Conservation (phyloP, 30 jellyfish, hydroid and myxozoan genomes). For the Turritopsis dohrnii region DNA sequence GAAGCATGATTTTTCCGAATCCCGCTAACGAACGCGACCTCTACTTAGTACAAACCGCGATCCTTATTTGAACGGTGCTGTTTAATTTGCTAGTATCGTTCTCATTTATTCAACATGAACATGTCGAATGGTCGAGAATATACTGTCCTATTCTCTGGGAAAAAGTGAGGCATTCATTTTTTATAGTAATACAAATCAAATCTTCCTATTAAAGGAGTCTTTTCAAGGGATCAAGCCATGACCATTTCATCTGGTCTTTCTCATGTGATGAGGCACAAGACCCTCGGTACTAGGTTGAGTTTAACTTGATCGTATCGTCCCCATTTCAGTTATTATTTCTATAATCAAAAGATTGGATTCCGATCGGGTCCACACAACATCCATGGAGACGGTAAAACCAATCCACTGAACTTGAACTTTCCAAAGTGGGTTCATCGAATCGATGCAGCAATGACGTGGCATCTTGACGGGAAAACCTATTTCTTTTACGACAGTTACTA, state of each 20-base stretch:
- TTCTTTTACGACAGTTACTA: slow-evolving; percentile 1
- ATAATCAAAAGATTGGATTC: slow-evolving; percentile 8
- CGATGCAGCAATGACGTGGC: slow-evolving; percentile 26
- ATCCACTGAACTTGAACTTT: slow-evolving; percentile 6
- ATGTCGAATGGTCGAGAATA: not conserved
- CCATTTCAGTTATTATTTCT: slow-evolving; percentile 45
- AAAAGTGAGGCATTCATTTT: not conserved
- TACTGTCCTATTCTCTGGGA: not conserved
- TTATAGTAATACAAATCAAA: too few species aligned
- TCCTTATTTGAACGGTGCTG: not conserved
- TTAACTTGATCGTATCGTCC: not conserved
- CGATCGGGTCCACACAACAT: slow-evolving; percentile 36
- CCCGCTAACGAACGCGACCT: too few species aligned
- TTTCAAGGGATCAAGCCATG: too few species aligned
- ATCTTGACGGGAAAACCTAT: not conserved
- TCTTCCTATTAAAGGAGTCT: too few species aligned
- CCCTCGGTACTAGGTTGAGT: not conserved
- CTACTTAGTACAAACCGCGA: too few species aligned
- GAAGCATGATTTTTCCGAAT: not conserved
- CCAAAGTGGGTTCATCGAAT: not conserved
- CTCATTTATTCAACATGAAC: not conserved
- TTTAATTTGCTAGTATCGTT: not conserved
- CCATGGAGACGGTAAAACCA: not conserved
- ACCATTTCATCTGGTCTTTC: too few species aligned
- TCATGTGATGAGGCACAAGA: not conserved